A percentile compares a stretch with the other conserved stretches of the same genome.
These are phyloP conservation scores for Leptinotarsa rubiginosa DNA, from an alignment of 2,888 invertebrate genomes.

Conservation along the genomic window DNA sequence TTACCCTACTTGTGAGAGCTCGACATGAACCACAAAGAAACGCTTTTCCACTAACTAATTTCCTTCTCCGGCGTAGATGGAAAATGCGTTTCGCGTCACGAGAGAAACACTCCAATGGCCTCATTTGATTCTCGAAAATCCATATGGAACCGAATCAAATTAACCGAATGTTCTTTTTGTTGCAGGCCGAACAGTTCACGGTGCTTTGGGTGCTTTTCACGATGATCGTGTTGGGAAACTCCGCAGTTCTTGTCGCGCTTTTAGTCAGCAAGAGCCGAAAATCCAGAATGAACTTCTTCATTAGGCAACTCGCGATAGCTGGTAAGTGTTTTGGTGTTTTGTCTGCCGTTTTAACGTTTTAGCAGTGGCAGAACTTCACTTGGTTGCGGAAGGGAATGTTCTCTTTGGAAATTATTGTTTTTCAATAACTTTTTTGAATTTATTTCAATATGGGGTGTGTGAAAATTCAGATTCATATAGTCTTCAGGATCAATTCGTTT, in stretches of 20 bases:
- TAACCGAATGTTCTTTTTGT: conserved; percentile 53
- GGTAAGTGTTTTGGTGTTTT: conserved; percentile 65
- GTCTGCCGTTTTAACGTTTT: not conserved
- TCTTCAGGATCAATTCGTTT: too few species aligned
- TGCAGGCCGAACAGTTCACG: conserved; percentile 74
- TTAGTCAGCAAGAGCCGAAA: conserved; percentile 72
- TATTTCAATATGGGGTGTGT: too few species aligned
- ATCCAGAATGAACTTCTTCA: conserved; percentile 80
- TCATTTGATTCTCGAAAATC: conserved; percentile 6
- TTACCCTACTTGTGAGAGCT: not conserved
- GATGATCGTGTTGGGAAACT: conserved; percentile 75
- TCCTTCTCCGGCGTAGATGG: not conserved
- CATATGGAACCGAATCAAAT: conserved; percentile 16
- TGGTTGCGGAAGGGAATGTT: not conserved
- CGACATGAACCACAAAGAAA: not conserved
- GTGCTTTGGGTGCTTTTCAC: conserved; percentile 74
- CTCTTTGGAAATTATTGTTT: not conserved
- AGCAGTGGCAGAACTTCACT: not conserved
- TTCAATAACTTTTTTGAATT: not conserved
- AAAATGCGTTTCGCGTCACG: not conserved
- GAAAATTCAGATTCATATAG: too few species aligned
- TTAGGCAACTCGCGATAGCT: conserved; percentile 76
- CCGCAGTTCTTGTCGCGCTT: conserved; percentile 73
- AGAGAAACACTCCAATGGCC: not conserved
- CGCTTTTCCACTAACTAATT: not conserved